Evolutionary conservation across 2,113 vertebrate genomes (phyloP).

Genomic region (Chamaea fasciata): DNA sequence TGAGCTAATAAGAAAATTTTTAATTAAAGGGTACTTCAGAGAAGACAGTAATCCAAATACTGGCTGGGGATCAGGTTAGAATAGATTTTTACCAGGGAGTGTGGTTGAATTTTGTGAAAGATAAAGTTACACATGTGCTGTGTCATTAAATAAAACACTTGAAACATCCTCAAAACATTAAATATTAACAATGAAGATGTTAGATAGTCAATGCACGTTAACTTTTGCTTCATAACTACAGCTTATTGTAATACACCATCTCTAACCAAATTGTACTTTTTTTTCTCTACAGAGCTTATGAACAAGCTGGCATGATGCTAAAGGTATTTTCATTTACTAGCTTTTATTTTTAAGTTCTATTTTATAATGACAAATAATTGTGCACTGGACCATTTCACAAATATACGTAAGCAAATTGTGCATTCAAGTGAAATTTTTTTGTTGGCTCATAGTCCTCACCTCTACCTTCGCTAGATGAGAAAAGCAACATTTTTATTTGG

Average conservation of each 20-base stretch:
- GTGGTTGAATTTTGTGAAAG: background rate
- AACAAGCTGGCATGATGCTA: constrained; percentile 98
- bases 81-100: background rate
- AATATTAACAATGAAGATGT: background rate
- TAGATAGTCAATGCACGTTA: background rate
- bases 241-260: background rate
- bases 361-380: background rate
- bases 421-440: background rate
- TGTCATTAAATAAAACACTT: background rate
- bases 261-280: background rate
- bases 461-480: background rate
- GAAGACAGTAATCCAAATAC: background rate
- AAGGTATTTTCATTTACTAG: constrained; percentile 73
- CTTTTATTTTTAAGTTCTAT: background rate
- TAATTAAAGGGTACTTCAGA: background rate
- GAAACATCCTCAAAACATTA: background rate
- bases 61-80: background rate
- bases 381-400: background rate
- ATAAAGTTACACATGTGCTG: fast-evolving
- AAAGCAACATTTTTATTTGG: background rate
- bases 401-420: background rate
- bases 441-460: background rate
- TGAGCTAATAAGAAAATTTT: background rate
- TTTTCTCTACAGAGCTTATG: constrained; percentile 83
- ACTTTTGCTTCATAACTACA: background rate